Conservation (phyloP, 2,797 vertebrate genomes). For the Scyliorhinus canicula region DNA sequence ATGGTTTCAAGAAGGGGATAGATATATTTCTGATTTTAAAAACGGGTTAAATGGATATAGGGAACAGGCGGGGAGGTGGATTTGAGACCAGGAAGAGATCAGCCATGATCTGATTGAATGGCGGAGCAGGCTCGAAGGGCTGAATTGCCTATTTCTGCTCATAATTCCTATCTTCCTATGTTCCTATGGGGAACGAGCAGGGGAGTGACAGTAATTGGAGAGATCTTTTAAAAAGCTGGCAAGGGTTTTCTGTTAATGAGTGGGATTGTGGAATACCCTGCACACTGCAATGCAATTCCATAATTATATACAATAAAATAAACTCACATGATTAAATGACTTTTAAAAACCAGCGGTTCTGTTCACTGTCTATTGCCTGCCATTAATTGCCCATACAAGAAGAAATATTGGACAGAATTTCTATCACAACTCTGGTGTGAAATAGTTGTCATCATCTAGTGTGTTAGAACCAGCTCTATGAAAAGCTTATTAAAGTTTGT, state of each 20-base stretch:
- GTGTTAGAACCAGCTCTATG: neutral
- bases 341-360: neutral
- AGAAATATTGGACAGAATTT: neutral
- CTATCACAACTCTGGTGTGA: neutral
- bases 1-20: no score
- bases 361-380: neutral
- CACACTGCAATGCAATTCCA: neutral
- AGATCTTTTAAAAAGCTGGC: neutral
- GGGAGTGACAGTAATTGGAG: neutral
- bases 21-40: no score
- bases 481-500: slow-evolving; percentile 31
- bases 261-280: neutral
- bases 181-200: neutral
- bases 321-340: neutral
- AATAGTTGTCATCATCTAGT: neutral
- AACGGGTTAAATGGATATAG: no score
- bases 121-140: no score
- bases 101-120: no score
- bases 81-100: no score
- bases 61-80: no score
- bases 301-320: neutral
- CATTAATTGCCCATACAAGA: neutral
- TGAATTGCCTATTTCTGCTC: no score
- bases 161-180: no score
- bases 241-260: neutral